These are phyloP conservation scores for Nestor notabilis DNA, from an alignment of 2,113 vertebrate species.

Conservation along the genomic window DNA sequence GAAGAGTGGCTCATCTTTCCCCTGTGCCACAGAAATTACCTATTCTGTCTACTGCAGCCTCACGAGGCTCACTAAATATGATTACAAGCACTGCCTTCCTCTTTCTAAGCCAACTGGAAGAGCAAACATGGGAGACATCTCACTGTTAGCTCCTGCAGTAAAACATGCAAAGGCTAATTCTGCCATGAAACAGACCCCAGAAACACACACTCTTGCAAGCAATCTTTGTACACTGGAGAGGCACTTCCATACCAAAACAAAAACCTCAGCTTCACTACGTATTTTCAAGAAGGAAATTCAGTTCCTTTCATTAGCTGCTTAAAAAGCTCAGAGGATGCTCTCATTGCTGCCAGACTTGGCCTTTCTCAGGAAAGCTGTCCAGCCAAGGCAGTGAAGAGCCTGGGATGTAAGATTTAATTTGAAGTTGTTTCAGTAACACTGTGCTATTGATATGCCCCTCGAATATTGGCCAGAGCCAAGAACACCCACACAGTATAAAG, in stretches of 20 bases:
- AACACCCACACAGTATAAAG: constrained; percentile 6
- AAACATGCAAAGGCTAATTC: not conserved
- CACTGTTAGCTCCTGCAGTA: not conserved
- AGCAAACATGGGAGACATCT: not conserved
- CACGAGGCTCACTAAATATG: not conserved
- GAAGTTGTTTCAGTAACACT: constrained; percentile 22
- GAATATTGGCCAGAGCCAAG: not conserved
- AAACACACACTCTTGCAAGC: not conserved
- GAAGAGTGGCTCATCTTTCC: not conserved
- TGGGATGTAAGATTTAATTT: not conserved
- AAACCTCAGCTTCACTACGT: not conserved
- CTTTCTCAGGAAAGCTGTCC: not conserved
- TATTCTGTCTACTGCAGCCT: not conserved
- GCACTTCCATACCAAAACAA: not conserved
- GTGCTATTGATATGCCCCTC: constrained; percentile 11
- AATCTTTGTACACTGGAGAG: not conserved
- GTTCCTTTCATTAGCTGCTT: not conserved
- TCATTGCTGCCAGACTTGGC: not conserved
- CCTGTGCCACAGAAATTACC: not conserved
- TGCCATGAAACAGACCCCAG: not conserved
- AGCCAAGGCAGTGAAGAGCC: not conserved
- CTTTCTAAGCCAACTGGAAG: not conserved
- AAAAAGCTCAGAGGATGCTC: not conserved
- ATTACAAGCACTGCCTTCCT: not conserved
- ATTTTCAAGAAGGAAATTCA: not conserved